These are phyloP conservation scores for Tinea trinotella DNA, from an alignment of 2,888 invertebrate species.

Conservation along the genomic window DNA sequence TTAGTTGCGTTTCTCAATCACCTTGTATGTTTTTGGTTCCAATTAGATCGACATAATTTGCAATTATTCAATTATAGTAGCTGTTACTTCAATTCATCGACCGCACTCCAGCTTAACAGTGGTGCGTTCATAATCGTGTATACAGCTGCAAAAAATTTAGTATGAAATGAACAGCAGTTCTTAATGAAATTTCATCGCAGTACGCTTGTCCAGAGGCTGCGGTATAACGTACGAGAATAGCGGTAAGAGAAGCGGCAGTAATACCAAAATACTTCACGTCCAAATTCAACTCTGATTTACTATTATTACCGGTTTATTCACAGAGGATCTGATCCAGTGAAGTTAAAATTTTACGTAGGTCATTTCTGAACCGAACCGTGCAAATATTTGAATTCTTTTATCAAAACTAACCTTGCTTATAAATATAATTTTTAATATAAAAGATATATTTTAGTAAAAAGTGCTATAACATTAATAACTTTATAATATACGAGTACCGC, in stretches of 20 bases:
- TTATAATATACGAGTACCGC: constrained; percentile 2
- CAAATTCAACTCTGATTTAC: not conserved
- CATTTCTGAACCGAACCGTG: not conserved
- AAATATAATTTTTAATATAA: not conserved
- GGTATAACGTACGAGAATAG: not conserved
- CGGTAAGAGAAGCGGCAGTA: not conserved
- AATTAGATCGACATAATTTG: too few relatives aligned
- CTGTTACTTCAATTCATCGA: too few relatives aligned
- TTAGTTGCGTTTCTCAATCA: too few relatives aligned
- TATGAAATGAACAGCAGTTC: not conserved
- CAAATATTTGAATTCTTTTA: not conserved
- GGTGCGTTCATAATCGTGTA: too few relatives aligned
- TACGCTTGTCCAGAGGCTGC: not conserved
- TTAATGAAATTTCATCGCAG: constrained; percentile 4
- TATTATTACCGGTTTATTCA: not conserved
- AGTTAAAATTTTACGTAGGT: not conserved
- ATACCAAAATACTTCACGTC: not conserved
- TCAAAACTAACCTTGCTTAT: too few relatives aligned
- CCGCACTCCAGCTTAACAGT: too few relatives aligned
- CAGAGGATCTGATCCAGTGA: not conserved
- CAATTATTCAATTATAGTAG: too few relatives aligned
- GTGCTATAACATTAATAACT: not conserved
- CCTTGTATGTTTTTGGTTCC: too few relatives aligned
- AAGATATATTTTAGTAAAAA: not conserved
- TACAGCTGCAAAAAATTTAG: too few relatives aligned